Conservation (phyloP, 1,140 invertebrate species). For the Watersipora subatra region DNA sequence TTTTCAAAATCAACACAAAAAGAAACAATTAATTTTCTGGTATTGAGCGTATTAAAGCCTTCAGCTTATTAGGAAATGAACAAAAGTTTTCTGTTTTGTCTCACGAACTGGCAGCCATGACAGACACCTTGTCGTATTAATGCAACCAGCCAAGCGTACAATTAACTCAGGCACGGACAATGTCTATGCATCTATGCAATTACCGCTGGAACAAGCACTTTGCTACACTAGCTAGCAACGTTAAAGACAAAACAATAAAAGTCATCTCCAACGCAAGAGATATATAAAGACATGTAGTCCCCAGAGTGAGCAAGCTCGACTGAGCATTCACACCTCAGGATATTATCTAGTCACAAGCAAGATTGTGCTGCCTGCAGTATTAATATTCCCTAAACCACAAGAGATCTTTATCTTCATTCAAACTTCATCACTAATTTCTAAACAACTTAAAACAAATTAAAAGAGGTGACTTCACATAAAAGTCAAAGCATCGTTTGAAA, state of each 20-base stretch:
- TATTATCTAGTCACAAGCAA: no score
- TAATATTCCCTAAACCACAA: neutral
- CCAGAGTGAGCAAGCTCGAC: neutral
- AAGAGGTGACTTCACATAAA: neutral
- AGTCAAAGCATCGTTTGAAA: no score
- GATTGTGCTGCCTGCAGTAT: neutral
- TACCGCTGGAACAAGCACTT: neutral
- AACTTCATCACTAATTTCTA: neutral
- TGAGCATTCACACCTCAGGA: neutral
- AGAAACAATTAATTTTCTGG: neutral
- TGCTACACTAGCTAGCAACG: neutral
- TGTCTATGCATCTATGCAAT: neutral
- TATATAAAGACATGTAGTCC: neutral
- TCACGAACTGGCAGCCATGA: neutral
- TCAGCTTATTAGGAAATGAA: neutral
- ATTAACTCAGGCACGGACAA: no score
- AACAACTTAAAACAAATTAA: neutral
- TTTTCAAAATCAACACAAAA: neutral
- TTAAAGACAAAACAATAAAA: neutral
- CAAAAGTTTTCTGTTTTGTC: neutral
- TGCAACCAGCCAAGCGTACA: neutral
- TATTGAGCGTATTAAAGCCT: neutral
- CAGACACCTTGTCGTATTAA: neutral
- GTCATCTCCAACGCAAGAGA: neutral
- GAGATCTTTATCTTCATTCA: neutral